Base-by-base conservation (phyloP, 2,113 vertebrate genomes). In the Anolis sagrei region DNA sequence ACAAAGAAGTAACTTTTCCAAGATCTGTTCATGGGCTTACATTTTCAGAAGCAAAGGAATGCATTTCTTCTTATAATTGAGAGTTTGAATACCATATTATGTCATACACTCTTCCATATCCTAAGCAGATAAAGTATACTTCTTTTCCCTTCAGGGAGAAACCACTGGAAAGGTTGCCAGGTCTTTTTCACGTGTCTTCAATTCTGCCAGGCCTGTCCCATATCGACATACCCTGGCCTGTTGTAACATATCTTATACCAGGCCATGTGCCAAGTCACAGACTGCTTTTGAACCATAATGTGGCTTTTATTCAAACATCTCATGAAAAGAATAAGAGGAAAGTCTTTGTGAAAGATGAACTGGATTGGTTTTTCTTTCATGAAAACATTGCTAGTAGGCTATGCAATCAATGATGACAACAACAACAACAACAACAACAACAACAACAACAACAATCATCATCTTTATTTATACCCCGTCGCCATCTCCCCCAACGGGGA, bases 161-260 rank as follows among this genome's bases (percentile, higher is more conserved):
- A n/a, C n/a, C 19, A 34, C 66, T 82, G 48, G 68, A 48, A 82
- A 58, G n/a, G 21, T 34, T 81, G 66, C 66, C 66, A 81, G 34
- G 48, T 81, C 80, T 70, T 66, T 72, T 82, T 48, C 48, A 82
- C 54, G 48, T 82, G 66, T 70, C 48, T 51, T 51, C 64, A 72
- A 18, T 48, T 82, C 54, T 54, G n/a, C 49, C 54, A 72, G 54
- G 48, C 11, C 32, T 81, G 79, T 51, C 44, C 34, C 66, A 51
- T 66, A 21, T 34, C 13, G 79, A 81, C 79, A 81, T 66, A 72
- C 80, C 80, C 68, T 68, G 70, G 49, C 80, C 72, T 82, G 80
- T 72, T n/a, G 25, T 82, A 54, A 54, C 68, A 72, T 54, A 82
- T 72, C 68, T 82, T 54, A 54, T 27, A 10, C 36, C 66, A 34